phyloP scores from a whole-genome alignment of 2,113 vertebrate species.

The Cololabis saira region DNA sequence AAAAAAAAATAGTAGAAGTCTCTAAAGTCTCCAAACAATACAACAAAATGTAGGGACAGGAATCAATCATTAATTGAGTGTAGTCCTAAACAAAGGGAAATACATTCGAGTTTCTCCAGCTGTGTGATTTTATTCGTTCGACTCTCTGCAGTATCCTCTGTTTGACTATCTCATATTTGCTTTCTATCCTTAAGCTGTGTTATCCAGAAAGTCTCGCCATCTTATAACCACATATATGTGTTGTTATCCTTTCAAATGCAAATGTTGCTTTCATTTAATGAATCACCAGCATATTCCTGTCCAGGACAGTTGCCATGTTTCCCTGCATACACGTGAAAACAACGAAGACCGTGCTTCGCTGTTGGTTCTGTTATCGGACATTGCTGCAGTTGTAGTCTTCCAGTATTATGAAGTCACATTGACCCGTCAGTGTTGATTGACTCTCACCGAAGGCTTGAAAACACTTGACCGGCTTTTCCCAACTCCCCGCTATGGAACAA shows the following conservation, averaged over 20 bases:
- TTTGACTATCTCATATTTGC: background rate
- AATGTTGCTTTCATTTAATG: conserved; percentile 1
- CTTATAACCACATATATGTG: background rate
- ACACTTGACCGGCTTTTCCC: conserved; percentile 18
- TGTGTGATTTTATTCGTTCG: background rate
- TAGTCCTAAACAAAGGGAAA: too few relatives aligned
- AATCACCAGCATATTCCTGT: background rate
- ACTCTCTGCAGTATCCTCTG: background rate
- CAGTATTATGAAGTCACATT: conserved; percentile 3
- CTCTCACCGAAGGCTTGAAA: conserved; percentile 23
- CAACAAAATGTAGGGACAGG: too few relatives aligned
- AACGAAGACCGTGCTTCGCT: conserved; percentile 3
- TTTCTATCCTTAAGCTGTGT: conserved; percentile 2
- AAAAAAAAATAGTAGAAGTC: conserved; percentile 11
- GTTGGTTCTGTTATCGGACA: background rate
- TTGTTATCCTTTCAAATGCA: background rate
- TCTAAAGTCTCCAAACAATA: too few relatives aligned
- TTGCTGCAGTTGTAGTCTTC: background rate
- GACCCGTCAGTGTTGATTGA: conserved; percentile 14
- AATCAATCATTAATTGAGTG: too few relatives aligned
- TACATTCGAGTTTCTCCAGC: background rate
- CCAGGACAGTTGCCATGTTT: background rate
- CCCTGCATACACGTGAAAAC: background rate
- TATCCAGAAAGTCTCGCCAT: background rate
- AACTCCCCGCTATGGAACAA: conserved; percentile 5